These are phyloP conservation scores for Platalea minor DNA, from an alignment of 2,797 vertebrate genomes.

Conservation along the genomic window DNA sequence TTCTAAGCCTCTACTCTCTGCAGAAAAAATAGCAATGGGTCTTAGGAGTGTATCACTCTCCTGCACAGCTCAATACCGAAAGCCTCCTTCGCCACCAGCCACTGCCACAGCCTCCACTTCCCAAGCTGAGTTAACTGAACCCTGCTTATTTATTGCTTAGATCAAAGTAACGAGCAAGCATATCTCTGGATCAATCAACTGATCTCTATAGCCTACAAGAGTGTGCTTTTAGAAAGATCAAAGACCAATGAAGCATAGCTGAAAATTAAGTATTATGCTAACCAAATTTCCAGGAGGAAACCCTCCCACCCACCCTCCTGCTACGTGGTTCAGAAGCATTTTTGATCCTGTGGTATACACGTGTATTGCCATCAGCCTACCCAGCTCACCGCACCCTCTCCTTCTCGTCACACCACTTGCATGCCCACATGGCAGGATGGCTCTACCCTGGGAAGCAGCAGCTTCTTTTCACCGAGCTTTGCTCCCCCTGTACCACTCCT, in stretches of 20 bases:
- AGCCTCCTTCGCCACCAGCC: neutral
- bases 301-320: neutral
- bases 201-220: neutral
- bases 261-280: neutral
- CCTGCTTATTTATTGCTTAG: neutral
- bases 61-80: neutral
- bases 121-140: neutral
- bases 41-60: neutral
- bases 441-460: neutral
- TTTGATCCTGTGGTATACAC: neutral
- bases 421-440: neutral
- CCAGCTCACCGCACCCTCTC: neutral
- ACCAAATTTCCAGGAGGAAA: constrained; percentile 5
- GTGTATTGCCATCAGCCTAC: neutral
- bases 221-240: neutral
- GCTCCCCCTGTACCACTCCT: neutral
- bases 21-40: neutral
- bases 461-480: neutral
- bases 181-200: neutral
- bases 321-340: neutral
- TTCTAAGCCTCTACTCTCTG: neutral
- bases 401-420: neutral
- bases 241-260: neutral
- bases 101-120: neutral
- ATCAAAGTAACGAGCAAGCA: neutral